phyloP scores from a whole-genome alignment of 1,140 invertebrate species.

The Oncopeltus fasciatus region DNA sequence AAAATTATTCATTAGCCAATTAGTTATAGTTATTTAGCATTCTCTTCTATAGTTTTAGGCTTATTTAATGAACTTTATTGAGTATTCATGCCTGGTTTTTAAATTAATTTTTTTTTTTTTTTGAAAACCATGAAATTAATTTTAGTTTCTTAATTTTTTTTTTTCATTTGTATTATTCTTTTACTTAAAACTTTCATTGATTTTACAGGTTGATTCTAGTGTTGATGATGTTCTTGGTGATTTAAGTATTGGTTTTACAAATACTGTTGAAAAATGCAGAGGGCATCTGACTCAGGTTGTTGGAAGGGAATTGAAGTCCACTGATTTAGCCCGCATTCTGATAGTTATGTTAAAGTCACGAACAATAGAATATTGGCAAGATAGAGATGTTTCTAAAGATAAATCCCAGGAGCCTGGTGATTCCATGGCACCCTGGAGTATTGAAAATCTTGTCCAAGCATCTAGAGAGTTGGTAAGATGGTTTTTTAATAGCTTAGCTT shows the following conservation, averaged over 20 bases:
- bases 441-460: slow-evolving; percentile 80
- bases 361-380: slow-evolving; percentile 18
- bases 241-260: slow-evolving; percentile 76
- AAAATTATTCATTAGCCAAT: no score
- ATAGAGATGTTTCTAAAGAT: slow-evolving; percentile 18
- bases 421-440: slow-evolving; percentile 64
- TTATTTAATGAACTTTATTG: no score
- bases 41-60: no score
- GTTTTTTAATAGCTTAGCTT: no score
- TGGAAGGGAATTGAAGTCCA: slow-evolving; percentile 56
- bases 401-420: slow-evolving; percentile 25
- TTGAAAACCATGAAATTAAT: neutral
- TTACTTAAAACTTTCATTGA: no score
- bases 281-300: slow-evolving; percentile 62
- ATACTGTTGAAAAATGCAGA: slow-evolving; percentile 76
- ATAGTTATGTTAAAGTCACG: slow-evolving; percentile 57
- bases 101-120: neutral
- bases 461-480: slow-evolving; percentile 59
- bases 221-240: slow-evolving; percentile 75
- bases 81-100: neutral
- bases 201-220: slow-evolving; percentile 43
- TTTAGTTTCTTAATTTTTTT: neutral
- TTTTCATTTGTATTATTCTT: neutral
- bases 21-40: no score
- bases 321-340: slow-evolving; percentile 67